Base-by-base conservation (phyloP, 2,113 vertebrate species). In the Pavo muticus region DNA sequence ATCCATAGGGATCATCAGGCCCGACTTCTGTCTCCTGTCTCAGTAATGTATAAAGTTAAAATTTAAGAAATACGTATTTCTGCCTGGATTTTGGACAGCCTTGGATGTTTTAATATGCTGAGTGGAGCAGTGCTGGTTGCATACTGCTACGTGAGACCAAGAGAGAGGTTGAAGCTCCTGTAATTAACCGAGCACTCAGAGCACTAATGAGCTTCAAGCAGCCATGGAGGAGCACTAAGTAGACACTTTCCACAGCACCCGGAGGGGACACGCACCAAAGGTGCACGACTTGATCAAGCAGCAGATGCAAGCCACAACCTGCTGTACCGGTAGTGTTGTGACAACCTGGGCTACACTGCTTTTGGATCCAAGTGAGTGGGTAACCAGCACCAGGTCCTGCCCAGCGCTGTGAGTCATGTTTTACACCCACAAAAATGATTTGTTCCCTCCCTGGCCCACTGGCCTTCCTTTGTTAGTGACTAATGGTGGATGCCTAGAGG, bases 391-490 rank as follows among this genome's bases (percentile, higher is more conserved):
- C 40, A 44, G 88, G 78, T 67, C 84, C 80, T 90, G 67, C 91
- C 65, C 76, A 21, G 52, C 18, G 57, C 80, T 37, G 24, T 93
- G 92, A 95, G 73, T 96, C 96, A 96, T 0, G 0, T 77, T 90
- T 81, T 47, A 65, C 67, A 75, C 61, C 80, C 91, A 42, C 67
- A 81, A 71, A 86, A 95, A 84, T 76, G 42, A 21, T 74, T 40
- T 92, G 92, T 92, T 91, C 86, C 76, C 92, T 90, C 52, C 74
- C 87, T 85, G 90, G 23, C 71, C 82, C 83, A 5, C 88, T 93
- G 90, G 90, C 86, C 90, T 91, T 61, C 27, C 88, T 91, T 52
- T 81, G 84, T 71, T 37, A 81, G 86, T 92, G 88, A 88, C 91
- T 94, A 69, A 92, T 68, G 68, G 83, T 84, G 65, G 50, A 57